These are phyloP conservation scores for Desmophyllum pertusum DNA, from an alignment of 92 coral and sea anemone species.

Conservation along the genomic window DNA sequence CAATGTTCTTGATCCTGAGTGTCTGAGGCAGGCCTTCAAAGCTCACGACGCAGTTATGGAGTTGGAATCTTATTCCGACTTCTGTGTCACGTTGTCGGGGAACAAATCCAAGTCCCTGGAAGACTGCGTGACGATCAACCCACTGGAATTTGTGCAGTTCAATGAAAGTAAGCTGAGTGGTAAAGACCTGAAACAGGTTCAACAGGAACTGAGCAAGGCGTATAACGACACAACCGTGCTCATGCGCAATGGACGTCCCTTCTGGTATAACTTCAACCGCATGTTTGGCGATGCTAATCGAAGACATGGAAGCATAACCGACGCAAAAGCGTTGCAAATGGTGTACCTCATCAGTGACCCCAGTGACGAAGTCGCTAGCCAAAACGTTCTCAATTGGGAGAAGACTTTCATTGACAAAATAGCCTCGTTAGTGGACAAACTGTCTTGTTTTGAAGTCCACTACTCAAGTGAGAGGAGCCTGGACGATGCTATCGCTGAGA, in stretches of 20 bases:
- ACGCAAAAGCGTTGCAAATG: slow-evolving; percentile 66
- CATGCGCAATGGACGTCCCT: slow-evolving; percentile 73
- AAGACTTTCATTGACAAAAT: slow-evolving; percentile 34
- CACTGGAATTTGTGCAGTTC: slow-evolving; percentile 63
- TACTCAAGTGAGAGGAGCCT: slow-evolving; percentile 66
- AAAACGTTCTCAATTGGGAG: slow-evolving; percentile 50
- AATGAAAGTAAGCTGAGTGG: slow-evolving; percentile 32
- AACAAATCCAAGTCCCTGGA: slow-evolving; percentile 34
- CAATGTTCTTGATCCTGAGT: slow-evolving; percentile 45
- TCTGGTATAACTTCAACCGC: slow-evolving; percentile 40
- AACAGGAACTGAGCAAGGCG: not conserved
- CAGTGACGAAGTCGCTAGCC: slow-evolving; percentile 17
- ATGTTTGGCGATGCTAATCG: slow-evolving; percentile 51
- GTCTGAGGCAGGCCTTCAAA: slow-evolving; percentile 54
- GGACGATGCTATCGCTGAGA: slow-evolving; percentile 68
- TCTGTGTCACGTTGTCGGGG: slow-evolving; percentile 35
- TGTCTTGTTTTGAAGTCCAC: slow-evolving; percentile 39
- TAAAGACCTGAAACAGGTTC: not conserved
- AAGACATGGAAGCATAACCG: slow-evolving; percentile 42
- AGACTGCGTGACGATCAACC: slow-evolving; percentile 62
- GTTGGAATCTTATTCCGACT: slow-evolving; percentile 35
- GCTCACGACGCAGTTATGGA: slow-evolving; percentile 43
- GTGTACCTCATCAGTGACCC: slow-evolving; percentile 61
- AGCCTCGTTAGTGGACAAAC: slow-evolving; percentile 19
- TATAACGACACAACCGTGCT: not conserved